Evolutionary conservation across 2,797 vertebrate species (phyloP).

Genomic region (Spheniscus humboldti): DNA sequence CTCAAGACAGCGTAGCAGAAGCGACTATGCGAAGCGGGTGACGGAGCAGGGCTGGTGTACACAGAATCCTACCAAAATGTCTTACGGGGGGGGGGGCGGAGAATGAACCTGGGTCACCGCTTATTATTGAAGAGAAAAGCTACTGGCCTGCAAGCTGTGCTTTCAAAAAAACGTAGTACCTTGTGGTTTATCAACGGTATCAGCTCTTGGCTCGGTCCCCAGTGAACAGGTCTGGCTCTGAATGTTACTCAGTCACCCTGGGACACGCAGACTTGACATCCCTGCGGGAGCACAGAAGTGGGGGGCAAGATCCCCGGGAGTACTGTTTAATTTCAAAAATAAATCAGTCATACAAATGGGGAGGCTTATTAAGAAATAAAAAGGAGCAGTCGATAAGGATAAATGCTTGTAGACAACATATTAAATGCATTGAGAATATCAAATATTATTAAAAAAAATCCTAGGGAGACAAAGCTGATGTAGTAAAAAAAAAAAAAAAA

Average conservation of each 20-base stretch:
- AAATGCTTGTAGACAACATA: neutral
- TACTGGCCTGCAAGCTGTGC: neutral
- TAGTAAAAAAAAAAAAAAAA: neutral
- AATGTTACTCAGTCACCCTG: neutral
- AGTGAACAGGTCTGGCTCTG: neutral
- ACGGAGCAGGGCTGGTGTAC: neutral
- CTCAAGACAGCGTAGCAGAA: neutral
- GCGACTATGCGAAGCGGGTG: accelerated
- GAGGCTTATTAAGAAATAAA: neutral
- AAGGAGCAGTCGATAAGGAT: neutral
- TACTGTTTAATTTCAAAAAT: neutral
- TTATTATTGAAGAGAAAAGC: neutral
- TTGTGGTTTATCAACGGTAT: neutral
- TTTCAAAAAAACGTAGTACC: neutral
- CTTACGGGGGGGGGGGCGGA: accelerated
- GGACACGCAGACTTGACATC: accelerated
- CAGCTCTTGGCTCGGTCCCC: accelerated
- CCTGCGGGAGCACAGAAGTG: neutral
- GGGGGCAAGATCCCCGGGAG: neutral
- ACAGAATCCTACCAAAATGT: neutral
- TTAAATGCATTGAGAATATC: neutral
- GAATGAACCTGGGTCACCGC: neutral
- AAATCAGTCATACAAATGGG: neutral
- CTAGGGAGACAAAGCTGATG: neutral
- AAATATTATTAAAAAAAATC: neutral